Evolutionary conservation across 1,140 invertebrate genomes (phyloP), one percentile per base, ranked within the genome.

Genomic region (Calosoma granatense): DNA sequence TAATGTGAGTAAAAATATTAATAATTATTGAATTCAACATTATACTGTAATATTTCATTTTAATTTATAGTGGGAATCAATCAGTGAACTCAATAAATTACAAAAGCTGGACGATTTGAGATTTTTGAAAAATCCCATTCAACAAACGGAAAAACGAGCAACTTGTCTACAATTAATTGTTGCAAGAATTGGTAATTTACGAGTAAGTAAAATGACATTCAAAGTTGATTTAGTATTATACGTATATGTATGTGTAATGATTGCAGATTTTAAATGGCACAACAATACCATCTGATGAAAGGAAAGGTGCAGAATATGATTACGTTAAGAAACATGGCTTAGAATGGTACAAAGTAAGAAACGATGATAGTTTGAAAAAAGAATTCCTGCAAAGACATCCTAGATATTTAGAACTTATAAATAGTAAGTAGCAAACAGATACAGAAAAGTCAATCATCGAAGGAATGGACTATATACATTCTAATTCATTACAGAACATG

Each of bases 291-390:
- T 63, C 73, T 0, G 80, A 84, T 51, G 81, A 90, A 60, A 79
- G 88, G 59, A 78, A 84, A 65, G 90, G 88, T n/a, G 86, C 91
- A 0, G 89, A 93, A 66, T 86, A 92, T 58, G 91, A 94, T 73
- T 93, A 93, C 67, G 72, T 93, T 63, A 94, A 93, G 73, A 79
- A 83, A 19, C 86, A 85, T 74, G 84, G 85, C 0, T 70, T 78
- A 19, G 80, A 85, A 54, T 94, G 90, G 88, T 72, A 85, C 36
- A 72, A 78, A 62, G 62, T 70, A 15, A 77, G 76, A 62, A 74
- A 66, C 23, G 69, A 78, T 64, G 52, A 67, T 1, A 65, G 71
- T 30, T 65, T 72, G 11, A 75, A 73, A 59, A 63, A 66, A 2
- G 73, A 81, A 30, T 94, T 94, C 68, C 67, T 81, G 21, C 63